Conservation (phyloP, 2,888 invertebrate species). For the Sylvicola cinctus region DNA sequence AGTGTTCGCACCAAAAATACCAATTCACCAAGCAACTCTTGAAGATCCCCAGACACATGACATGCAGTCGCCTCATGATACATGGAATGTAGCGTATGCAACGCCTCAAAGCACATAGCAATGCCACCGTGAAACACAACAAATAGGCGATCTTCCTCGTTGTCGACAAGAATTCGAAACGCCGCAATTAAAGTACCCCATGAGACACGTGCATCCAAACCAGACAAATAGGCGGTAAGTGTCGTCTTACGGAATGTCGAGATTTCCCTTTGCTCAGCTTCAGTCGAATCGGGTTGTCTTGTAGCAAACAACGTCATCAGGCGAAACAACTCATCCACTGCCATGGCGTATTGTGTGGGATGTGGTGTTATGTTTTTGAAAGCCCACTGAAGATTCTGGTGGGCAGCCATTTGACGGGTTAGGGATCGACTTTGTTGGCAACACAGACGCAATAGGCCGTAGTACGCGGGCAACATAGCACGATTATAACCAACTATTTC, state of each 20-base stretch:
- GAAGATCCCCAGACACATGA: slow-evolving; percentile 63
- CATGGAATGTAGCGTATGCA: slow-evolving; percentile 81
- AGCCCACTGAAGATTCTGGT: slow-evolving; percentile 93
- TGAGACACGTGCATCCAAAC: slow-evolving; percentile 73
- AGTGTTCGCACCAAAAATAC: slow-evolving; percentile 50
- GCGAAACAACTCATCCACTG: slow-evolving; percentile 75
- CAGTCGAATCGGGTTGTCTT: slow-evolving; percentile 57
- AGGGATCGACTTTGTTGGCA: slow-evolving; percentile 75
- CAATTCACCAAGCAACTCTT: slow-evolving; percentile 62
- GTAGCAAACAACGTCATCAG: slow-evolving; percentile 74
- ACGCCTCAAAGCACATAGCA: slow-evolving; percentile 45
- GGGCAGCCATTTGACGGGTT: slow-evolving; percentile 68
- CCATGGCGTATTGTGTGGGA: slow-evolving; percentile 75
- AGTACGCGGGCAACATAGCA: slow-evolving; percentile 82
- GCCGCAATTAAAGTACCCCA: slow-evolving; percentile 90
- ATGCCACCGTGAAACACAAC: slow-evolving; percentile 83
- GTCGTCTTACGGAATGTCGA: slow-evolving; percentile 67
- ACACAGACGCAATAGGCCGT: slow-evolving; percentile 72
- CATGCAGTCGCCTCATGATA: slow-evolving; percentile 85
- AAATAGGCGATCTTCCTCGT: slow-evolving; percentile 70
- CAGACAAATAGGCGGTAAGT: slow-evolving; percentile 71
- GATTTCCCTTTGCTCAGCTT: slow-evolving; percentile 63
- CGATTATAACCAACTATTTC: slow-evolving; percentile 88
- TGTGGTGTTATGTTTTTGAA: slow-evolving; percentile 94
- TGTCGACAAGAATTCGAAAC: slow-evolving; percentile 71